Percentiles rank a stretch among this genome's conserved stretches.
Evolutionary conservation across 2,797 vertebrate genomes (phyloP).

Genomic region (Pelobates cultripes): DNA sequence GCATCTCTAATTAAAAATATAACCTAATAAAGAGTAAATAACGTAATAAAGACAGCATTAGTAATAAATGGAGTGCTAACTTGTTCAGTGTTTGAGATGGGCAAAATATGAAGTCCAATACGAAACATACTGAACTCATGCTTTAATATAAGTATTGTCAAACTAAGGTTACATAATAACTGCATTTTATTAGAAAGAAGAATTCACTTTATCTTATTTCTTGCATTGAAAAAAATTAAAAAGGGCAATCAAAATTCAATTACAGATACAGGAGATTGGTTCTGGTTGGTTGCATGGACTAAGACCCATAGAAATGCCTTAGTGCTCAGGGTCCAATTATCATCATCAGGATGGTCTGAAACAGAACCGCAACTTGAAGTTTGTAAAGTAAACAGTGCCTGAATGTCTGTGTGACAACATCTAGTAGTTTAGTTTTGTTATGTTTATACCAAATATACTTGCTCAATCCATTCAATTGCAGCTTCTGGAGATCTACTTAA

Average conservation of each 20-base stretch:
- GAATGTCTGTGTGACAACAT: conserved; percentile 48
- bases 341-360: conserved; percentile 62
- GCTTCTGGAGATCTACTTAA: conserved; percentile 81
- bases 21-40: conserved; percentile 48
- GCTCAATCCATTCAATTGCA: conserved; percentile 92
- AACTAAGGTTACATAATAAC: conserved; percentile 72
- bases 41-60: conserved; percentile 18
- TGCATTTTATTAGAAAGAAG: conserved; percentile 70
- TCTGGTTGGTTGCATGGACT: conserved; percentile 64
- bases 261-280: conserved; percentile 69
- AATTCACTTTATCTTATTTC: conserved; percentile 67
- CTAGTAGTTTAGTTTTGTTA: conserved; percentile 50
- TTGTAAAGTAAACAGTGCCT: conserved; percentile 61
- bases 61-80: conserved; percentile 58
- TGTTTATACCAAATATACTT: conserved; percentile 89
- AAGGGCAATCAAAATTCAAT: conserved; percentile 68
- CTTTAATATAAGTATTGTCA: conserved; percentile 69
- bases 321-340: conserved; percentile 55
- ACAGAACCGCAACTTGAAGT: too few relatives aligned
- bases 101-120: conserved; percentile 56
- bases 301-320: conserved; percentile 63
- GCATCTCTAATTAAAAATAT: conserved; percentile 61
- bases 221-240: conserved; percentile 67
- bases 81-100: conserved; percentile 36
- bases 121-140: conserved; percentile 62